Conservation (phyloP, 2,113 vertebrate genomes). For the Diphyllodes magnificus region DNA sequence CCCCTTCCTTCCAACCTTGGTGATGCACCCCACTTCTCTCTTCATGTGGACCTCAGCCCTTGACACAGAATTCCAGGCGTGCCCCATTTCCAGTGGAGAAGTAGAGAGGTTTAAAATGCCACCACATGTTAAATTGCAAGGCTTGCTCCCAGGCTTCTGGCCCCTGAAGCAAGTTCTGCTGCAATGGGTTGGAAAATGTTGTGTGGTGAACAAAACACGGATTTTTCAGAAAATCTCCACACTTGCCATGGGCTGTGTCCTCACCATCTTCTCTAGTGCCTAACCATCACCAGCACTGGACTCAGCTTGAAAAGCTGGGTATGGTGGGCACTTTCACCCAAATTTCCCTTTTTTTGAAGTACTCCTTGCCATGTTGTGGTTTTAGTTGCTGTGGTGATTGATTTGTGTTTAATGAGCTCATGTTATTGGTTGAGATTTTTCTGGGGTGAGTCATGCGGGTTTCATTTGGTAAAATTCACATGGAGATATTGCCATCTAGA, state of each 20-base stretch:
- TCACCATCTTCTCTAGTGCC: neutral
- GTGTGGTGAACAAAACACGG: rapidly evolving
- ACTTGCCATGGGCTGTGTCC: neutral
- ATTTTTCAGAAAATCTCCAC: neutral
- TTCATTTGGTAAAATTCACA: slow-evolving; percentile 25
- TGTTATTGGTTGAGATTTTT: slow-evolving; percentile 62
- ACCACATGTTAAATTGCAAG: neutral
- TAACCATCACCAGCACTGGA: neutral
- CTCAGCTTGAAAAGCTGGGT: neutral
- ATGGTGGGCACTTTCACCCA: slow-evolving; percentile 14
- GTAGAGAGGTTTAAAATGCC: neutral
- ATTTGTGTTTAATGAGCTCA: slow-evolving; percentile 52
- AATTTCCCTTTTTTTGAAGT: neutral
- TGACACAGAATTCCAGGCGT: neutral
- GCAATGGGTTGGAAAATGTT: neutral
- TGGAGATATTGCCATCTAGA: slow-evolving; percentile 42
- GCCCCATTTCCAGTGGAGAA: neutral
- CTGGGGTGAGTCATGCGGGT: slow-evolving; percentile 20
- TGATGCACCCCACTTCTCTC: neutral
- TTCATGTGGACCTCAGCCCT: neutral
- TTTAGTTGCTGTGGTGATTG: slow-evolving; percentile 41
- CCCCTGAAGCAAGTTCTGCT: neutral
- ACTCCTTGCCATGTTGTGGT: neutral
- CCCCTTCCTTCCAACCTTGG: neutral
- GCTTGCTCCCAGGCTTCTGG: neutral